Base-by-base conservation (phyloP, 2,888 invertebrate species). In the Steromphala cineraria region DNA sequence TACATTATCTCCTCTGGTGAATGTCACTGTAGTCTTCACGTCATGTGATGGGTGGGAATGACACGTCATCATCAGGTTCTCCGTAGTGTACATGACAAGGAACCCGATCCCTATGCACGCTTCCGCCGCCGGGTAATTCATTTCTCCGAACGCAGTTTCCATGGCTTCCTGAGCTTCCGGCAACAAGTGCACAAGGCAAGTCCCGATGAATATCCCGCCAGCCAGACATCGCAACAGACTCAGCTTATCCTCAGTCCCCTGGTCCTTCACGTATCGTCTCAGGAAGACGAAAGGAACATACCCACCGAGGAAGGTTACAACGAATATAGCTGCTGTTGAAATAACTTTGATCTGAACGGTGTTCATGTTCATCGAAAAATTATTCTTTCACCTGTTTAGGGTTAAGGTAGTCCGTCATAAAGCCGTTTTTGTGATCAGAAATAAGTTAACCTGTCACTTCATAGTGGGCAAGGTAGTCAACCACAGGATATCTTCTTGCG, bases 131-230 rank as follows among this genome's bases (percentile, higher is more conserved):
- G 85, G 85, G 46, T 84, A 85, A 4, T 83, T 81, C 19, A 56
- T 67, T 17, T 80, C 31, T 8, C 31, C 31, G 7, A 76, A 21
- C 28, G 55, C 53, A 5, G 13, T 24, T 55, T 85, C 83, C 82
- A 93, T 88, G 67, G 90, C 87, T 67, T 92, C 90, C 46, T 90
- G 84, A 0, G 92, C 92, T 84, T 93, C 92, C 2, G 93, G 93
- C 24, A 94, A 84, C 8, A 94, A 86, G 75, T 92, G 90, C 2
- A 94, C 85, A 53, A 94, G 89, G 79, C 92, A 93, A 77, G 93
- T 92, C 0, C 91, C 93, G 13, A 94, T 87, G 83, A 94, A 94
- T 10, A 94, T 92, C 3, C 94, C 94, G 13, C 93, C 93, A 21
- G 92, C 90, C 71, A 93, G 86, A 81, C 93, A 93, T 82, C 88